Conservation (phyloP, 2,113 vertebrate genomes). For the Gasterosteus aculeatus region DNA sequence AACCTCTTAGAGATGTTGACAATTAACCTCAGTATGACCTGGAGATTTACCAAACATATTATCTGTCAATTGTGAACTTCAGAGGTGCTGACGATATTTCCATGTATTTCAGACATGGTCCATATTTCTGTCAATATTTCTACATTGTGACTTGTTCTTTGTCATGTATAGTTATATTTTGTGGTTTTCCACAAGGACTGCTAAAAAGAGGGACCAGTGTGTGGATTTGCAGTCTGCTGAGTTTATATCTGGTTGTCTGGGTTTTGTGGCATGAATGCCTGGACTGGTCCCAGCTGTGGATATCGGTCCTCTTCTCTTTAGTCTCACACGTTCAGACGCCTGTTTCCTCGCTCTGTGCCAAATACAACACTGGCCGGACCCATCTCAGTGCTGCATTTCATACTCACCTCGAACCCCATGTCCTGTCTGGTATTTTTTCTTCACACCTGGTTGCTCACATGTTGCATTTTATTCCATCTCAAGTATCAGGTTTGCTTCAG, state of each 20-base stretch:
- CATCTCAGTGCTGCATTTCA: conserved; percentile 26
- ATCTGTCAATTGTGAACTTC: background rate
- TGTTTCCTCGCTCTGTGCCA: conserved; percentile 61
- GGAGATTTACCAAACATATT: background rate
- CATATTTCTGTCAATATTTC: background rate
- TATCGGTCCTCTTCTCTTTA: conserved; percentile 39
- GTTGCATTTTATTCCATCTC: conserved; percentile 1
- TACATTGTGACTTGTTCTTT: background rate
- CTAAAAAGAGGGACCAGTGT: conserved; percentile 23
- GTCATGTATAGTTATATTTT: background rate
- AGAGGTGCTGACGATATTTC: background rate
- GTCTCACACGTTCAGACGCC: conserved; percentile 36
- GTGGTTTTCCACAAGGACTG: background rate
- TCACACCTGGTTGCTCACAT: conserved; percentile 19
- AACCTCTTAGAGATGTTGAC: conserved; percentile 10
- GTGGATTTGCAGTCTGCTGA: conserved; percentile 53
- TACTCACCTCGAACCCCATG: conserved; percentile 10
- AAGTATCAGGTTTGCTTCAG: background rate
- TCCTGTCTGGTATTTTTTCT: conserved; percentile 1
- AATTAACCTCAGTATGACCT: conserved; percentile 17
- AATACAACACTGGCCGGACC: conserved; percentile 53
- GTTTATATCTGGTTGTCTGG: conserved; percentile 67
- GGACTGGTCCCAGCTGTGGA: conserved; percentile 58
- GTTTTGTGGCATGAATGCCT: conserved; percentile 13
- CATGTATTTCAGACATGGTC: background rate